These are phyloP conservation scores for Hoplodrina blanda DNA, from an alignment of 2,888 invertebrate genomes.

Conservation along the genomic window DNA sequence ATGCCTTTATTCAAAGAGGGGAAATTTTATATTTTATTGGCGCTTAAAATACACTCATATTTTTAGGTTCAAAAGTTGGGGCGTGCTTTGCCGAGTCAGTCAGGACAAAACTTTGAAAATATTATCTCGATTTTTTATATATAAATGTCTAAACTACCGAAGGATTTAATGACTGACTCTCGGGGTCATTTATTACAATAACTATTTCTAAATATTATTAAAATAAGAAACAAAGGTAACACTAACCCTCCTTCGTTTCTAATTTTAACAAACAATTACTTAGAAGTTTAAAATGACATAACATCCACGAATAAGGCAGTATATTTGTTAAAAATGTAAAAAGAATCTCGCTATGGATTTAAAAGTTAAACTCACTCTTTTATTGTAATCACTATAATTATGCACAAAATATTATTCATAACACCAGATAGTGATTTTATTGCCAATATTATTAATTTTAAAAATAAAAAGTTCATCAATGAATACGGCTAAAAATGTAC, in stretches of 20 bases:
- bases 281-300: slow-evolving; percentile 67
- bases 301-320: slow-evolving; percentile 78
- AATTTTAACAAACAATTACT: slow-evolving; percentile 67
- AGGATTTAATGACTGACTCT: slow-evolving; percentile 70
- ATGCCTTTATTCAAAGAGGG: slow-evolving; percentile 54
- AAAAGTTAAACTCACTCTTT: slow-evolving; percentile 57
- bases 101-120: slow-evolving; percentile 65
- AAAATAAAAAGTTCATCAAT: slow-evolving; percentile 47
- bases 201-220: slow-evolving; percentile 68
- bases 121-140: slow-evolving; percentile 62
- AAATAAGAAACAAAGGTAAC: slow-evolving; percentile 64
- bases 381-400: slow-evolving; percentile 62
- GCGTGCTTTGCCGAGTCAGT: slow-evolving; percentile 63
- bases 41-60: slow-evolving; percentile 62
- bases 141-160: slow-evolving; percentile 69
- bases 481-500: slow-evolving; percentile 53
- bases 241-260: slow-evolving; percentile 60
- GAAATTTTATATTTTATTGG: slow-evolving; percentile 55
- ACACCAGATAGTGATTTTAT: slow-evolving; percentile 56
- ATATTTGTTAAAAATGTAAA: slow-evolving; percentile 68
- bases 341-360: slow-evolving; percentile 62
- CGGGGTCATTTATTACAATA: slow-evolving; percentile 62
- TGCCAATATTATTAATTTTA: slow-evolving; percentile 55
- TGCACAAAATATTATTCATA: slow-evolving; percentile 47
- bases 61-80: slow-evolving; percentile 62